A percentile compares a stretch with the other conserved stretches of the same genome.
Conservation (phyloP, 2,113 vertebrate genomes). For the Todiramphus chloris region DNA sequence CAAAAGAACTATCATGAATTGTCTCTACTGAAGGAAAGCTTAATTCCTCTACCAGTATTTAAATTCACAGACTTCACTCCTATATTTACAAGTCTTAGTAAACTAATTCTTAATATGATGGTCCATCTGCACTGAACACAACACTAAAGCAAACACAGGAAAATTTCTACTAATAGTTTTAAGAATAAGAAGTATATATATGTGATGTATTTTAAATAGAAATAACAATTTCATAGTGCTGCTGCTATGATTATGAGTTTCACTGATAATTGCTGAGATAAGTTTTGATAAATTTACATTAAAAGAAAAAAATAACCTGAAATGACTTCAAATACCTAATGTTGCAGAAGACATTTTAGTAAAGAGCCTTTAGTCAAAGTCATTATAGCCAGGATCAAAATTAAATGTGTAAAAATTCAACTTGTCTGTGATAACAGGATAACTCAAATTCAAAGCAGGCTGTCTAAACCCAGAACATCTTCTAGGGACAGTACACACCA, state of each 20-base stretch:
- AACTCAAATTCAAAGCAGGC: not conserved
- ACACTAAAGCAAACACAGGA: not conserved
- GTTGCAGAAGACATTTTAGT: not conserved
- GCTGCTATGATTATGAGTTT: not conserved
- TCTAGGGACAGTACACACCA: not conserved
- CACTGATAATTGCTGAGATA: not conserved
- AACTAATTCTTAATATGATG: not conserved
- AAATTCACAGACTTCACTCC: not conserved
- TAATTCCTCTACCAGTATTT: not conserved
- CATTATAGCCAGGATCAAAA: not conserved
- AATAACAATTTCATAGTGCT: not conserved
- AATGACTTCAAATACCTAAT: not conserved
- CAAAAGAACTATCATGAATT: not conserved
- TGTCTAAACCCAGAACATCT: not conserved
- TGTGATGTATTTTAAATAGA: not conserved
- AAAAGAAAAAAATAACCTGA: not conserved
- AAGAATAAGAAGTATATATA: not conserved
- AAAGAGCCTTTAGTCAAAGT: not conserved
- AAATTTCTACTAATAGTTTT: not conserved
- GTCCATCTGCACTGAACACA: not conserved
- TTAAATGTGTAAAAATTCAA: not conserved
- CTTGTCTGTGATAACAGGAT: not conserved
- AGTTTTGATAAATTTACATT: not conserved
- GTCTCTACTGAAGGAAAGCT: constrained; percentile 2
- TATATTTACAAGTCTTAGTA: not conserved